A percentile compares a stretch with the other conserved stretches of the same genome.
Conservation (phyloP, 2,797 vertebrate species). For the Eupleurogrammus muticus region DNA sequence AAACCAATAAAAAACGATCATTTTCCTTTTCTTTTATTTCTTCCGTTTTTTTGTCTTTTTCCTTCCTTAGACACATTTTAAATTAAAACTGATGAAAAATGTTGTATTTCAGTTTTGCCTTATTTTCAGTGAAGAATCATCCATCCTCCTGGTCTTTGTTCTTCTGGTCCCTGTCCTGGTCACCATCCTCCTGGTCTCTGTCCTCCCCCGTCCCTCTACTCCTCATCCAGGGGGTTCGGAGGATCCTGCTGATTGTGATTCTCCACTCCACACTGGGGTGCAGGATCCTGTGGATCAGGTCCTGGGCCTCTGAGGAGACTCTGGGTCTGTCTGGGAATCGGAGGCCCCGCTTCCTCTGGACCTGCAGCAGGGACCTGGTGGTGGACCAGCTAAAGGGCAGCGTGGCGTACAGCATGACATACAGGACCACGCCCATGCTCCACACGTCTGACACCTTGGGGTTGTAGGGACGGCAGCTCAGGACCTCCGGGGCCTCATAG, state of each 20-base stretch:
- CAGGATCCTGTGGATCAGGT: constrained; percentile 33
- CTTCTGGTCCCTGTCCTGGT: not conserved
- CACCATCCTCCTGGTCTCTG: not conserved
- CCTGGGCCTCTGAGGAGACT: constrained; percentile 18
- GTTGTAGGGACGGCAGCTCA: constrained; percentile 29
- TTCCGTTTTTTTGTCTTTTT: too few species aligned
- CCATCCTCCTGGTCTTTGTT: too few species aligned
- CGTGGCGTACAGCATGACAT: constrained; percentile 27
- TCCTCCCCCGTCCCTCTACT: not conserved
- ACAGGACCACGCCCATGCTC: constrained; percentile 53
- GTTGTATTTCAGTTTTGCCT: constrained; percentile 8
- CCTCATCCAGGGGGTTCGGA: constrained; percentile 23
- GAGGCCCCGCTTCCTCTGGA: constrained; percentile 5
- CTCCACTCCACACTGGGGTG: constrained; percentile 29
- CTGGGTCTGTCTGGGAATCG: not conserved
- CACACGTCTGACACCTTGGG: constrained; percentile 43
- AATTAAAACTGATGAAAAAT: too few species aligned
- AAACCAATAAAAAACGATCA: too few species aligned
- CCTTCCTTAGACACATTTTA: too few species aligned
- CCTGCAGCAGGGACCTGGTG: constrained; percentile 1
- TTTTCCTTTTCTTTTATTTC: too few species aligned
- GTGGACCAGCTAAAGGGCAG: constrained; percentile 9
- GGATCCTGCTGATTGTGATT: constrained; percentile 17
- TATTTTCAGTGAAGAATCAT: not conserved
- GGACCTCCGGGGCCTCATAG: constrained; percentile 42